These are phyloP conservation scores for Neoascia interrupta DNA, from an alignment of 2,888 invertebrate genomes.

Conservation along the genomic window DNA sequence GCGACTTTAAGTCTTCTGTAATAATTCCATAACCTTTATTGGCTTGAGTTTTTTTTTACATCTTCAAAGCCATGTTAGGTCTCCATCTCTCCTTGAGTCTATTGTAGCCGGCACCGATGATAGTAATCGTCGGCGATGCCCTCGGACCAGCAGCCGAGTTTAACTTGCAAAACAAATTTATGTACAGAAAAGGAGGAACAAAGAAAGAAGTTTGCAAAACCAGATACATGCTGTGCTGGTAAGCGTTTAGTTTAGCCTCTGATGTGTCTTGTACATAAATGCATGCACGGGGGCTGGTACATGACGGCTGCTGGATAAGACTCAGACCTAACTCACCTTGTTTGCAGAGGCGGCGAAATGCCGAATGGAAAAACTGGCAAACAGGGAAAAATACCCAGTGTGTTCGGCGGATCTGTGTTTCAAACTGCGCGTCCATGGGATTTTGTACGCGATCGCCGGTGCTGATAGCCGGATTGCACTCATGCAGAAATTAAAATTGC, in stretches of 20 bases:
- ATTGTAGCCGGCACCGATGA: constrained; percentile 35
- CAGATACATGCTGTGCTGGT: constrained; percentile 24
- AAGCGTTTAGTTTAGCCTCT: background rate
- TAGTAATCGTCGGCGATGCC: constrained; percentile 50
- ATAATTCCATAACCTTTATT: constrained; percentile 65
- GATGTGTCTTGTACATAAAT: constrained; percentile 1
- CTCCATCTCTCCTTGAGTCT: no score
- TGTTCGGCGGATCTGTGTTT: background rate
- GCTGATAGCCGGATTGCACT: constrained; percentile 47
- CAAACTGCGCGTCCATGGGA: constrained; percentile 31
- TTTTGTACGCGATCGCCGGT: constrained; percentile 36
- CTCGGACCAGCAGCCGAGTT: constrained; percentile 13
- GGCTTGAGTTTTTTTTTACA: constrained; percentile 39
- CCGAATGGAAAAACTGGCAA: constrained; percentile 52
- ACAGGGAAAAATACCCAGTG: constrained; percentile 47
- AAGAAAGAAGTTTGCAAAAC: constrained; percentile 37
- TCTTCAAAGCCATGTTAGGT: constrained; percentile 40
- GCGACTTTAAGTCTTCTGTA: constrained; percentile 27
- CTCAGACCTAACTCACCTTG: constrained; percentile 65
- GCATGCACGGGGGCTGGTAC: constrained; percentile 49
- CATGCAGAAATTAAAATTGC: constrained; percentile 63
- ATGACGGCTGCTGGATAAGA: constrained; percentile 43
- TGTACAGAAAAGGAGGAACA: constrained; percentile 6
- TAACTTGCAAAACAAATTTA: constrained; percentile 39
- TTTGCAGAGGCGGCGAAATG: constrained; percentile 42